Evolutionary conservation across 2,797 vertebrate genomes (phyloP).

Genomic region (Amphiprion clarkii): DNA sequence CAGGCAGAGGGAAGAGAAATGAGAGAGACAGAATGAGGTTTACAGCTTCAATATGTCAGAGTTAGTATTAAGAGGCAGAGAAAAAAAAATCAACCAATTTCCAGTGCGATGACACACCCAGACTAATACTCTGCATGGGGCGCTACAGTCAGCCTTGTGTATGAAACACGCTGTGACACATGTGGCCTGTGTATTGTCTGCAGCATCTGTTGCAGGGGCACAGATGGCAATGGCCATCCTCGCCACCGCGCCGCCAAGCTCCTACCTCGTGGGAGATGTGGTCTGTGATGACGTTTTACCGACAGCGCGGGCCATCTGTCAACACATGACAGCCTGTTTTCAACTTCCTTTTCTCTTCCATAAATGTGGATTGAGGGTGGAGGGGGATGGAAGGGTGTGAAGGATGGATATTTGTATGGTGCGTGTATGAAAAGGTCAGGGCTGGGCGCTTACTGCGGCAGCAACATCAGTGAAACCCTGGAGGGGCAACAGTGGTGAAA

Average conservation of each 20-base stretch:
- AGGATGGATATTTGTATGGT: conserved; percentile 52
- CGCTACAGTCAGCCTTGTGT: conserved; percentile 68
- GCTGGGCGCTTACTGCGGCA: conserved; percentile 43
- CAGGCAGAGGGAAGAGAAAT: conserved; percentile 37
- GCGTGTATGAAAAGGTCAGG: conserved; percentile 65
- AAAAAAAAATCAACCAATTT: conserved; percentile 48
- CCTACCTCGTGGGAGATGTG: conserved; percentile 54
- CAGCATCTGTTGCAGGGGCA: conserved; percentile 66
- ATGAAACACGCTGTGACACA: conserved; percentile 71
- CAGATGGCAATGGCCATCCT: conserved; percentile 62
- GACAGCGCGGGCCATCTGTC: conserved; percentile 72
- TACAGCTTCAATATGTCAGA: conserved; percentile 66
- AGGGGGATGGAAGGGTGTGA: conserved; percentile 10
- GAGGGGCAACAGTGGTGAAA: conserved; percentile 52
- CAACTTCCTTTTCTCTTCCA: conserved; percentile 21
- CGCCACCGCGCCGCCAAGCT: conserved; percentile 34
- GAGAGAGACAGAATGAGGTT: conserved; percentile 69
- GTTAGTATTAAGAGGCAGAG: conserved; percentile 49
- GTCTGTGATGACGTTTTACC: conserved; percentile 56
- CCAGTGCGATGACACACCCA: conserved; percentile 59
- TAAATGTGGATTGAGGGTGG: conserved; percentile 10
- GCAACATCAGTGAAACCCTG: conserved; percentile 58
- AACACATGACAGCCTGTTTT: conserved; percentile 47
- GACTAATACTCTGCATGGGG: conserved; percentile 63
- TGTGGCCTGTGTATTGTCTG: conserved; percentile 62